Conservation (phyloP, 2,888 invertebrate genomes). For the Cotesia congregata region DNA sequence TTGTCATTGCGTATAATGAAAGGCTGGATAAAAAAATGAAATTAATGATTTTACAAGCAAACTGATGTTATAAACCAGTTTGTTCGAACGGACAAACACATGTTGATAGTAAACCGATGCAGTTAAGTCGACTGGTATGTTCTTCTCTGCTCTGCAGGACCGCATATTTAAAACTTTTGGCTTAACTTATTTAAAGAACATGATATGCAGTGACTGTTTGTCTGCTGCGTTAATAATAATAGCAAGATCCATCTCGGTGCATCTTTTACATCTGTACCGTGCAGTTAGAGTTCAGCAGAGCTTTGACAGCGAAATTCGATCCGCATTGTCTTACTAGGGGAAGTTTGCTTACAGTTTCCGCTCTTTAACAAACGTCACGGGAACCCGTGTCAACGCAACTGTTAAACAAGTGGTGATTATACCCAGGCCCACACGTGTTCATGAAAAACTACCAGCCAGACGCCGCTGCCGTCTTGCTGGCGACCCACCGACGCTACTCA, state of each 20-base stretch:
- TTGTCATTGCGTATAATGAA: neutral
- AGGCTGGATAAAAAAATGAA: neutral
- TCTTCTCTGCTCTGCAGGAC: neutral
- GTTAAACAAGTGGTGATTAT: slow-evolving; percentile 34
- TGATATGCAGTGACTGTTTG: neutral
- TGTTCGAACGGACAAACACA: slow-evolving; percentile 23
- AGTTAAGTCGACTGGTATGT: neutral
- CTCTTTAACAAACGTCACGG: slow-evolving; percentile 38
- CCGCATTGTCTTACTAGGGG: neutral
- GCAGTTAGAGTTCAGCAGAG: neutral
- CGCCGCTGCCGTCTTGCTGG: neutral
- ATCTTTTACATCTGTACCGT: neutral
- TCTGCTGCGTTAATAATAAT: neutral
- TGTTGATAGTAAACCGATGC: slow-evolving; percentile 25
- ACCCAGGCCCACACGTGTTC: slow-evolving; percentile 32
- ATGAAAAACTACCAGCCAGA: neutral
- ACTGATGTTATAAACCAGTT: slow-evolving; percentile 30
- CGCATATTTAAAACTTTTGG: slow-evolving; percentile 2
- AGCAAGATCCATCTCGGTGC: neutral
- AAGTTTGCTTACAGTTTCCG: slow-evolving; percentile 20
- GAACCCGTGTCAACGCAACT: slow-evolving; percentile 23
- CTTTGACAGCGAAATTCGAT: slow-evolving; percentile 13
- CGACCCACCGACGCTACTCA: neutral
- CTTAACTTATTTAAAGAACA: neutral
- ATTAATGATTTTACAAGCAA: slow-evolving; percentile 29